A percentile compares a stretch with the other conserved stretches of the same genome.
Evolutionary conservation across 2,113 vertebrate species (phyloP).

Genomic region (Callipepla squamata): DNA sequence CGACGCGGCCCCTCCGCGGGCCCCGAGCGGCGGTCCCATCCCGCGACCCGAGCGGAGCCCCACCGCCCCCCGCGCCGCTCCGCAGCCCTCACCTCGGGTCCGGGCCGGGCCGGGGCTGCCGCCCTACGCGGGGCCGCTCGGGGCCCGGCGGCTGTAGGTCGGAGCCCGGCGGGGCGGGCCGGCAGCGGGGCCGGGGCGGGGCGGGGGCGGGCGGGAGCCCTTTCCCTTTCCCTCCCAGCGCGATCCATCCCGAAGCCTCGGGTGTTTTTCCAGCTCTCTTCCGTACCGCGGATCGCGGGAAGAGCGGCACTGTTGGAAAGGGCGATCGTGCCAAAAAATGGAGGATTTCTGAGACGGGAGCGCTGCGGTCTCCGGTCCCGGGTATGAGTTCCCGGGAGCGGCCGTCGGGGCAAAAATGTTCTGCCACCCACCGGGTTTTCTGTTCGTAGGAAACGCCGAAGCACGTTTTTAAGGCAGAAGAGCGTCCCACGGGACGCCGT

Average conservation of each 20-base stretch:
- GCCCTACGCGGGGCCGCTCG: too few relatives aligned
- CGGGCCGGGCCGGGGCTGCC: too few relatives aligned
- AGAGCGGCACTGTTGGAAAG: neutral
- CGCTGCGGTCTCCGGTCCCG: neutral
- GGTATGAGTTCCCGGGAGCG: neutral
- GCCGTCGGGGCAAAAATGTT: neutral
- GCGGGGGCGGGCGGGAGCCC: neutral
- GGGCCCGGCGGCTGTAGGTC: too few relatives aligned
- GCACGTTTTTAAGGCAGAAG: neutral
- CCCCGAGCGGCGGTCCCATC: too few relatives aligned
- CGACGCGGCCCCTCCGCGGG: too few relatives aligned
- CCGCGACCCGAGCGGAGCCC: too few relatives aligned
- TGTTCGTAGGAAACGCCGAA: neutral
- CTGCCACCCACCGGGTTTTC: neutral
- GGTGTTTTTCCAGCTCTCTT: neutral
- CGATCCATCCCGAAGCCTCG: neutral
- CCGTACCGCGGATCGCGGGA: neutral
- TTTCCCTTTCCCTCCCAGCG: neutral
- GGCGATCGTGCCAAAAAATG: rapidly evolving
- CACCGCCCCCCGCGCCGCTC: too few relatives aligned
- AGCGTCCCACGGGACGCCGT: neutral
- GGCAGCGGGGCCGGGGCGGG: too few relatives aligned
- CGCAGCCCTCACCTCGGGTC: too few relatives aligned
- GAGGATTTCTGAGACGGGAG: neutral
- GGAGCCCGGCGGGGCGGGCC: too few relatives aligned